phyloP scores from a whole-genome alignment of 2,888 invertebrate genomes.

The Calameuta idolon region DNA sequence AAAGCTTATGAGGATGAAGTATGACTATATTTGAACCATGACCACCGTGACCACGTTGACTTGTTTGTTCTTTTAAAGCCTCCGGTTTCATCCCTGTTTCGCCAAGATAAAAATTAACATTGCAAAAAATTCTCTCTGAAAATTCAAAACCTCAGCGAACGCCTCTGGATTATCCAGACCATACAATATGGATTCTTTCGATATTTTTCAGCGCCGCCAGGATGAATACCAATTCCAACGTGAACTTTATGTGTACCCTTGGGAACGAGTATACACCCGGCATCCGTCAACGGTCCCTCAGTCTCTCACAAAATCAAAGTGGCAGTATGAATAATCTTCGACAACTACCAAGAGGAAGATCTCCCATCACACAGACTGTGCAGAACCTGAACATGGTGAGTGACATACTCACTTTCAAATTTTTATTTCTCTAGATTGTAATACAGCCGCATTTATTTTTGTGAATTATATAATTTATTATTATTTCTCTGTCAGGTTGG shows the following conservation, averaged over 20 bases:
- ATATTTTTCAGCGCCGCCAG: constrained; percentile 49
- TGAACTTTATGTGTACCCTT: constrained; percentile 57
- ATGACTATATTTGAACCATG: constrained; percentile 26
- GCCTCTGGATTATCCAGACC: background rate
- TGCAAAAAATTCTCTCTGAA: background rate
- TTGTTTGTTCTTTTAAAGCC: background rate
- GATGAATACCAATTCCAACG: constrained; percentile 47
- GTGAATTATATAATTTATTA: background rate
- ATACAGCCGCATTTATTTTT: background rate
- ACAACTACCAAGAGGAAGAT: constrained; percentile 55
- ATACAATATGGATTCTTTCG: background rate
- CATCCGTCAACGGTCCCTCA: constrained; percentile 46
- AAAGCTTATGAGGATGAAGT: constrained; percentile 62
- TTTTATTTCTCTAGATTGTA: background rate
- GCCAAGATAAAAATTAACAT: background rate
- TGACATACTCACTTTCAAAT: constrained; percentile 3
- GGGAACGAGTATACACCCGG: constrained; percentile 39
- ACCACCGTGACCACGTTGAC: background rate
- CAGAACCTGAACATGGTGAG: constrained; percentile 50
- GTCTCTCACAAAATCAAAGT: constrained; percentile 38
- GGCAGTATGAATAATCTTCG: constrained; percentile 35
- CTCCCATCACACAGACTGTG: constrained; percentile 53
- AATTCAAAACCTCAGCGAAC: background rate
- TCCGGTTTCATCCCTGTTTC: background rate
- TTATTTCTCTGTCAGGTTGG: constrained; percentile 30